phyloP scores from a whole-genome alignment of 1,140 invertebrate species.

The Epicauta chinensis region DNA sequence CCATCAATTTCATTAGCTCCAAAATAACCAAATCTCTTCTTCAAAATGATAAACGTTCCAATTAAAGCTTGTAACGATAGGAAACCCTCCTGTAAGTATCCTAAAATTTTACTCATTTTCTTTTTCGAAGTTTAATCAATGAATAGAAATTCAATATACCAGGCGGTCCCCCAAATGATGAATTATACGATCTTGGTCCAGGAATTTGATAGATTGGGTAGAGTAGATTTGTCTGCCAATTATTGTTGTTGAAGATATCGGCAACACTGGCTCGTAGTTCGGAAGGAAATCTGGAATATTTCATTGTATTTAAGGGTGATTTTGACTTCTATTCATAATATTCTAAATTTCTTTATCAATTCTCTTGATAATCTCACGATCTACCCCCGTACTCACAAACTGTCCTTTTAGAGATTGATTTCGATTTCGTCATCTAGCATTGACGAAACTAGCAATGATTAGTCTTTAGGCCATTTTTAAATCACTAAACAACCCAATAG shows the following conservation, averaged over 20 bases:
- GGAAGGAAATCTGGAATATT: slow-evolving; percentile 50
- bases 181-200: slow-evolving; percentile 54
- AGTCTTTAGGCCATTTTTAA: no score
- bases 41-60: slow-evolving; percentile 46
- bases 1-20: background rate
- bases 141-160: slow-evolving; percentile 47
- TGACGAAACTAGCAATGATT: no score
- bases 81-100: slow-evolving; percentile 64
- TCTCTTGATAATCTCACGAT: no score
- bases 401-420: no score
- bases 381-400: no score
- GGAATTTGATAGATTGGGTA: slow-evolving; percentile 62
- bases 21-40: slow-evolving; percentile 28
- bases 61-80: slow-evolving; percentile 60
- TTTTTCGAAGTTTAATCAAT: no score
- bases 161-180: slow-evolving; percentile 53
- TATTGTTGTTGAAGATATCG: slow-evolving; percentile 43
- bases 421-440: no score
- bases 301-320: background rate
- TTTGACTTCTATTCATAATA: no score
- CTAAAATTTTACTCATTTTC: slow-evolving; percentile 47
- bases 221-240: slow-evolving; percentile 60
- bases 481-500: no score
- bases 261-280: slow-evolving; percentile 49
- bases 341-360: no score